Base-by-base conservation (phyloP, 2,113 vertebrate genomes). In the Rhodinocichla rosea region DNA sequence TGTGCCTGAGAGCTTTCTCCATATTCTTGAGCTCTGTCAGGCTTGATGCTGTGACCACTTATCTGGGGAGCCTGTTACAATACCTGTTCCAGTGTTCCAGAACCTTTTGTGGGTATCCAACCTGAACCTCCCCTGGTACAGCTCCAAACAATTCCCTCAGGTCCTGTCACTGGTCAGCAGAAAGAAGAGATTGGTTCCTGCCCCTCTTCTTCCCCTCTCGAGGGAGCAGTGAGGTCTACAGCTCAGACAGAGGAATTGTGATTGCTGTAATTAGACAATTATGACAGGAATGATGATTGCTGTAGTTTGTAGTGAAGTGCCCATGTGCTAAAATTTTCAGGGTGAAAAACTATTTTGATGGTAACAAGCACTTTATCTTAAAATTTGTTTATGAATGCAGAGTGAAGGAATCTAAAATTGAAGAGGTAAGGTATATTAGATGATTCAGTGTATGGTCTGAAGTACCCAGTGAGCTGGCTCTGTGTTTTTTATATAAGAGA, bases 291-390 rank as follows among this genome's bases (percentile, higher is more conserved):
- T 78, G 7, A 52, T 40, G 24, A 23, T 44, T 60, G 12, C 59
- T 81, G 3, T 16, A 65, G 57, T 39, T 47, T 44, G 7, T 24
- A 91, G 27, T 62, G 17, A 88, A 88, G 13, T 45, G 63, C 13
- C 32, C 10, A 13, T 18, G 24, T 60, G 32, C 60, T 79, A 30
- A 39, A 74, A 56, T 19, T 83, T 90, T 83, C 71, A 44, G 55
- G 13, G 28, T 30, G 57, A 63, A 74, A 64, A 87, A 10, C 15
- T 50, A 68, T 70, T 83, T 94, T 81, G 45, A 20, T 55, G 22
- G 53, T 80, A 89, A 80, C 39, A 53, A 93, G n/a, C 19, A 21
- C 15, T 87, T 87, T 62, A 50, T 73, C 64, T 71, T 76, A 80
- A 87, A 89, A 68, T 77, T 49, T 12, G 5, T 74, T 53, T 81